Percentiles rank a stretch among this genome's conserved stretches.
Conservation (phyloP, 2,888 invertebrate species). For the Taenaris catops region DNA sequence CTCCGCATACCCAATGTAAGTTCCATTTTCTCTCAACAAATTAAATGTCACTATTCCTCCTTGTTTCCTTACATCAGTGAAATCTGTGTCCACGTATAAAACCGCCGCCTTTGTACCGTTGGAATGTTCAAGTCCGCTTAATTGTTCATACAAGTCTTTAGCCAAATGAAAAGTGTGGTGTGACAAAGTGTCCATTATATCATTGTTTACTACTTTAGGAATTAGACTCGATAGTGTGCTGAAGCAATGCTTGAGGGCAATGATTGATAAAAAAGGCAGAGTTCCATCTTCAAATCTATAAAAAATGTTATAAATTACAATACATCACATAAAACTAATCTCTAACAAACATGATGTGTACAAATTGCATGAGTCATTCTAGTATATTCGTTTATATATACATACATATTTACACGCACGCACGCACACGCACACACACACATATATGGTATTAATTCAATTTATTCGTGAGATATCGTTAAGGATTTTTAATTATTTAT, state of each 20-base stretch:
- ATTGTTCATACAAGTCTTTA: constrained; percentile 83
- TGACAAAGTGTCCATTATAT: constrained; percentile 82
- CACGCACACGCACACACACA: too few species aligned
- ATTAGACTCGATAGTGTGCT: constrained; percentile 83
- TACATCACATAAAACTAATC: too few species aligned
- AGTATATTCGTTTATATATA: too few species aligned
- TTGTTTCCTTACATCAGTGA: constrained; percentile 81
- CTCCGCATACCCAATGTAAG: constrained; percentile 93
- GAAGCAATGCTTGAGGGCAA: constrained; percentile 91
- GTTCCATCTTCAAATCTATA: constrained; percentile 97
- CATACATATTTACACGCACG: too few species aligned
- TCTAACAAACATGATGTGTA: too few species aligned
- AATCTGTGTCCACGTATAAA: constrained; percentile 87
- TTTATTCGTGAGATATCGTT: too few species aligned
- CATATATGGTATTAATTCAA: too few species aligned
- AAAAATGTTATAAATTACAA: too few species aligned
- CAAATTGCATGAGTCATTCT: too few species aligned
- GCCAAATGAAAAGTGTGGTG: constrained; percentile 88
- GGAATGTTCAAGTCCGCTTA: constrained; percentile 82
- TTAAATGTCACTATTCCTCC: constrained; percentile 96
- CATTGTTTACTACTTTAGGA: constrained; percentile 63
- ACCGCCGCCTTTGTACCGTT: constrained; percentile 85
- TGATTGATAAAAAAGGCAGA: constrained; percentile 90
- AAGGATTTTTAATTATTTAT: too few species aligned
- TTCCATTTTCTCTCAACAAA: constrained; percentile 86